Evolutionary conservation across 2,888 invertebrate genomes (phyloP).

Genomic region (Mesochorus sp.): DNA sequence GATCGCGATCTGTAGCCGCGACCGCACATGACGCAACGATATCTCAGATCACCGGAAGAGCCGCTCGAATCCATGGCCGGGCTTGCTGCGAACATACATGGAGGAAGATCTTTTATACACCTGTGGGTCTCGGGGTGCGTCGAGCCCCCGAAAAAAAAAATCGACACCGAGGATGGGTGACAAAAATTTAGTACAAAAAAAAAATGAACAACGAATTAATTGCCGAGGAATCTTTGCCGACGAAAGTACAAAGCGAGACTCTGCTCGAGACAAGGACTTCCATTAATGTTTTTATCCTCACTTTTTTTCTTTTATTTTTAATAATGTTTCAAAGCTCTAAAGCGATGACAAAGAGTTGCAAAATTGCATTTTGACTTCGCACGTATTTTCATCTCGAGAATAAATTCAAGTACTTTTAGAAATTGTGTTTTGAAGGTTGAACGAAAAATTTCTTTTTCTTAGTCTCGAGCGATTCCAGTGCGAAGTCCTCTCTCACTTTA

Average conservation of each 20-base stretch:
- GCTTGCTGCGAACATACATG: constrained; percentile 79
- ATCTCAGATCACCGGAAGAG: constrained; percentile 75
- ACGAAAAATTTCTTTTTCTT: background rate
- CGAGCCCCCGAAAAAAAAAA: constrained; percentile 14
- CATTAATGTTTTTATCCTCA: background rate
- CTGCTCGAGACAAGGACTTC: background rate
- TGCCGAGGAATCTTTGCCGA: too few relatives aligned
- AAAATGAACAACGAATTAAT: constrained; percentile 6
- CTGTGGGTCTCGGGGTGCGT: constrained; percentile 36
- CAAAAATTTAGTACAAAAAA: background rate
- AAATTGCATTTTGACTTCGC: constrained; percentile 47
- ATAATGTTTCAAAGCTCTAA: constrained; percentile 46
- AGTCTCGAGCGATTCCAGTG: constrained; percentile 73
- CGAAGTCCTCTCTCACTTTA: constrained; percentile 67
- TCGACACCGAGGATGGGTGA: background rate
- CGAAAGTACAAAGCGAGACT: too few relatives aligned
- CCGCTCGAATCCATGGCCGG: constrained; percentile 73
- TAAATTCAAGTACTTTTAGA: background rate
- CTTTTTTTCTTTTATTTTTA: constrained; percentile 12
- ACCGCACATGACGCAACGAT: constrained; percentile 81
- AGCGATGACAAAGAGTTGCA: constrained; percentile 51
- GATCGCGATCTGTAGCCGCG: constrained; percentile 80
- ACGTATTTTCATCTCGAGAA: constrained; percentile 54
- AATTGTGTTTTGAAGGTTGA: background rate
- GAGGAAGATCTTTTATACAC: constrained; percentile 69